These are phyloP conservation scores for Yponomeuta plumbellus DNA, from an alignment of 2,888 invertebrate species.

Conservation along the genomic window DNA sequence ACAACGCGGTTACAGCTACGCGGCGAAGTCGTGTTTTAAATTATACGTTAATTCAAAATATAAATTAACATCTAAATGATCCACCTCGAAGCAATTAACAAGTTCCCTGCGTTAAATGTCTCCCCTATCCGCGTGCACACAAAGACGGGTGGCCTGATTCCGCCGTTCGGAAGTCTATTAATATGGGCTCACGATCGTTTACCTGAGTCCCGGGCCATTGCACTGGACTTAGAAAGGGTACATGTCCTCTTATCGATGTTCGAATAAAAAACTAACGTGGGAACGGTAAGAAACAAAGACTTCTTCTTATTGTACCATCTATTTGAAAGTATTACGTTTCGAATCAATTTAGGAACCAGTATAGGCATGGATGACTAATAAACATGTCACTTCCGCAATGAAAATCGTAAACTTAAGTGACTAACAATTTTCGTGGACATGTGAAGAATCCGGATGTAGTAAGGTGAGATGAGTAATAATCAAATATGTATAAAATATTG, in stretches of 20 bases:
- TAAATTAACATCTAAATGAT: constrained; percentile 7
- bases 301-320: constrained; percentile 53
- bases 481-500: not conserved
- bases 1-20: not conserved
- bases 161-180: constrained; percentile 67
- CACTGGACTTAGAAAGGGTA: constrained; percentile 66
- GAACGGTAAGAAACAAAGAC: constrained; percentile 66
- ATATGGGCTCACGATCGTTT: constrained; percentile 65
- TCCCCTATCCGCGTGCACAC: constrained; percentile 52
- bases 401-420: constrained; percentile 20
- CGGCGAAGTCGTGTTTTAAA: not conserved
- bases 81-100: constrained; percentile 13
- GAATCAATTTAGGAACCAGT: constrained; percentile 30
- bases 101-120: constrained; percentile 25
- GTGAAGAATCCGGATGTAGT: constrained; percentile 18
- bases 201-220: constrained; percentile 22
- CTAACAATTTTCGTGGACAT: constrained; percentile 21
- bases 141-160: constrained; percentile 44
- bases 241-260: constrained; percentile 68
- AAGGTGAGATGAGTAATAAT: constrained; percentile 23
- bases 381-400: constrained; percentile 24
- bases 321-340: constrained; percentile 44
- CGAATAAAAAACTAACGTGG: constrained; percentile 71
- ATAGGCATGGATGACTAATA: constrained; percentile 22
- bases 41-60: not conserved